These are phyloP conservation scores for Dinoponera quadriceps DNA, from an alignment of 1,140 invertebrate genomes.

Conservation along the genomic window DNA sequence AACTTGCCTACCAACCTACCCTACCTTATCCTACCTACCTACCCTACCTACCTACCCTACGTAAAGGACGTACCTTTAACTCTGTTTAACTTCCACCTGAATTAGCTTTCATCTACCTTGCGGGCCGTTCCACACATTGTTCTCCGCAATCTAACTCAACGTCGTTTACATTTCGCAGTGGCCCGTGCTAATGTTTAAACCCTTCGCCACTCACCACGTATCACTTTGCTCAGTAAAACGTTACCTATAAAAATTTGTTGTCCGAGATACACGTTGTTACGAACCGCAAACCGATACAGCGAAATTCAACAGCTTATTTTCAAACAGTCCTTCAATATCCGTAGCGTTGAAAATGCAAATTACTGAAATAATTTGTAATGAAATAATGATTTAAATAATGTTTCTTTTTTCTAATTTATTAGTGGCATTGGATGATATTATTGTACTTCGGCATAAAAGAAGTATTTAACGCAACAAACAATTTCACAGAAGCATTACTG, in stretches of 20 bases:
- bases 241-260: conserved; percentile 47
- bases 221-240: conserved; percentile 54
- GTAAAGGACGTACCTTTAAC: conserved; percentile 68
- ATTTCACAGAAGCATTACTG: not conserved
- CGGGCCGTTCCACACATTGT: conserved; percentile 73
- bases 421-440: no score
- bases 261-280: not conserved
- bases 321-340: not conserved
- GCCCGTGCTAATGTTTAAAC: conserved; percentile 79
- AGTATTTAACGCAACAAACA: not conserved
- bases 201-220: conserved; percentile 57
- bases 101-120: conserved; percentile 77
- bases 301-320: not conserved
- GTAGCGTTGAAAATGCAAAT: not conserved
- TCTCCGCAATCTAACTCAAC: conserved; percentile 76
- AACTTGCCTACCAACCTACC: conserved; percentile 39
- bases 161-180: conserved; percentile 77
- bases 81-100: conserved; percentile 82
- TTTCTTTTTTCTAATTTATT: no score
- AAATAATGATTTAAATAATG: no score
- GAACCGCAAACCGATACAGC: not conserved
- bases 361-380: no score
- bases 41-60: conserved; percentile 48
- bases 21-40: conserved; percentile 1
- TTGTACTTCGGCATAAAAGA: no score